phyloP scores from a whole-genome alignment of 2,888 invertebrate species.

The Dicyrtomina minuta region DNA sequence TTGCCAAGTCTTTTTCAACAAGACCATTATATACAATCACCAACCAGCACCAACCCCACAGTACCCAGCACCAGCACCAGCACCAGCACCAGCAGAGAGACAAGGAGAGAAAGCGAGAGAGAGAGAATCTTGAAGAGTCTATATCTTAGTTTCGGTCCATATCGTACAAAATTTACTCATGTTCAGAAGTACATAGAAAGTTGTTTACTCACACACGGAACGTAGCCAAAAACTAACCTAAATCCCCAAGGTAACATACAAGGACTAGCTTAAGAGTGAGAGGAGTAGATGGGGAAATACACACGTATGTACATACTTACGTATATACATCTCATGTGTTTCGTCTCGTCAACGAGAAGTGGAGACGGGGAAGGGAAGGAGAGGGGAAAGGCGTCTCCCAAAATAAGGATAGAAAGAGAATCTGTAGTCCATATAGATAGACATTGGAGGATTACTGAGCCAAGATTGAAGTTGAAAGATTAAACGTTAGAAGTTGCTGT shows the following conservation, averaged over 20 bases:
- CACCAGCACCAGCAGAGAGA: too few relatives aligned
- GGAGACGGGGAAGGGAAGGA: not conserved
- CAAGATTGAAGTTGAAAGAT: conserved; percentile 33
- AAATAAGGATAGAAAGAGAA: not conserved
- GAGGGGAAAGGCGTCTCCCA: conserved; percentile 2
- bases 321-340: too few relatives aligned
- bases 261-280: not conserved
- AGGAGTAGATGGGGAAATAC: not conserved
- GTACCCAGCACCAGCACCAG: too few relatives aligned
- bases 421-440: too few relatives aligned
- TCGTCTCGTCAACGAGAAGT: too few relatives aligned
- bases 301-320: not conserved
- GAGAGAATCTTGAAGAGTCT: not conserved
- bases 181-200: not conserved
- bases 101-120: not conserved
- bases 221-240: not conserved
- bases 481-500: conserved; percentile 26
- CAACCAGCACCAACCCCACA: too few relatives aligned
- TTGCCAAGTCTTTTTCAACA: not conserved
- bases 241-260: too few relatives aligned
- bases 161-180: too few relatives aligned
- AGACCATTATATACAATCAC: too few relatives aligned
- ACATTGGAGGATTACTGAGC: too few relatives aligned
- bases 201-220: conserved; percentile 3
- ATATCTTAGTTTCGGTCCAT: too few relatives aligned